Conservation (phyloP, 2,113 vertebrate genomes). For the Physeter macrocephalus region DNA sequence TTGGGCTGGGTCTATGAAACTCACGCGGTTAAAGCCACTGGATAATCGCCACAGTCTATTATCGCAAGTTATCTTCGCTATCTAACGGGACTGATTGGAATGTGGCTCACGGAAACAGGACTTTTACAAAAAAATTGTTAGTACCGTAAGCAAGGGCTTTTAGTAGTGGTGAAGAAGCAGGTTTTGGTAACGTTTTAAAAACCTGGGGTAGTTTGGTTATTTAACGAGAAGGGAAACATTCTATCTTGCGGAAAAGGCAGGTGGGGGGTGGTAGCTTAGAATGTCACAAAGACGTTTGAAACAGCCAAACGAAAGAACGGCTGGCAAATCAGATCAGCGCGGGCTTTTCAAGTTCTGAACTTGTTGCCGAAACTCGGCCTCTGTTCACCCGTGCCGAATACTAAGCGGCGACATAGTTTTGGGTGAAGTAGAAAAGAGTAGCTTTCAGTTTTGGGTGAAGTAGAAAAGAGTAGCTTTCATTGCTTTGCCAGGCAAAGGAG, state of each 20-base stretch:
- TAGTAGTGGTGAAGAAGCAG: neutral
- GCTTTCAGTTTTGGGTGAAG: neutral
- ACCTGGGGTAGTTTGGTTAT: neutral
- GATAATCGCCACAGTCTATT: rapidly evolving
- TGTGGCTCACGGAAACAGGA: neutral
- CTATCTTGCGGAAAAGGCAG: rapidly evolving
- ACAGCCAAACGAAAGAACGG: neutral
- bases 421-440: neutral
- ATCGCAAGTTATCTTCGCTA: neutral
- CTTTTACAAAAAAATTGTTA: neutral
- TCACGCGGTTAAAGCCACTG: neutral
- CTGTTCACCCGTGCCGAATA: neutral
- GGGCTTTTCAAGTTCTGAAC: slow-evolving; percentile 29
- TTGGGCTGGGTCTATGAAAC: too few relatives aligned
- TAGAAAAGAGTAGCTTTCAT: neutral
- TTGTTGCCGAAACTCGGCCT: neutral
- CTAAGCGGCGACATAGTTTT: neutral
- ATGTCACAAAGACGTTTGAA: neutral
- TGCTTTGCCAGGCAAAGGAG: neutral
- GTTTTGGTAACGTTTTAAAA: neutral
- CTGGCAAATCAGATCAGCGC: neutral
- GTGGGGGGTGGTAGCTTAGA: neutral
- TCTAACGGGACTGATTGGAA: neutral
- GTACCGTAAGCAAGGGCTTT: rapidly evolving
- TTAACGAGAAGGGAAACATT: neutral